Evolutionary conservation across 2,797 vertebrate genomes (phyloP).

Genomic region (Acanthurus tractus): DNA sequence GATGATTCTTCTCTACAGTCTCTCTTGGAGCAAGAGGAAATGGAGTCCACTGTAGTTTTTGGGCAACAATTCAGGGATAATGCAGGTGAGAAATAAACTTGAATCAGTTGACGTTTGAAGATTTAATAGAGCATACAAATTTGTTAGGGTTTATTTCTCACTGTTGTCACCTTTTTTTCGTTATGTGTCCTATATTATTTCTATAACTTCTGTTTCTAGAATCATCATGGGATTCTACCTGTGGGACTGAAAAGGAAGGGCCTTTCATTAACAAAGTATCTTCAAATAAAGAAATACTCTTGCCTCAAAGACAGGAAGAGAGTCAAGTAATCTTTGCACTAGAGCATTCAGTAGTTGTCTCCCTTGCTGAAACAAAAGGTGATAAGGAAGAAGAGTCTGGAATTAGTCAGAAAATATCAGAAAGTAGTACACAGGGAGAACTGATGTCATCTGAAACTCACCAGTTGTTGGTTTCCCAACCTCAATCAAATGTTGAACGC

Average conservation of each 20-base stretch:
- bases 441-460: not conserved
- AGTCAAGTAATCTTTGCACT: not conserved
- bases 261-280: not conserved
- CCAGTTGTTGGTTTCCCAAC: not conserved
- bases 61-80: constrained; percentile 42
- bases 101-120: not conserved
- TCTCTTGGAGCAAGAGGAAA: constrained; percentile 69
- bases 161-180: not conserved
- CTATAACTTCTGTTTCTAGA: constrained; percentile 18
- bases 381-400: constrained; percentile 25
- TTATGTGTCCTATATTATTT: constrained; percentile 11
- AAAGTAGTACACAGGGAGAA: not conserved
- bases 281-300: constrained; percentile 16
- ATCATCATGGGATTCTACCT: constrained; percentile 2
- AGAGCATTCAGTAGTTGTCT: constrained; percentile 27
- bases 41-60: constrained; percentile 35
- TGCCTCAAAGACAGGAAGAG: constrained; percentile 25
- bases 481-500: not conserved
- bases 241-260: constrained; percentile 26
- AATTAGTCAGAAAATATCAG: constrained; percentile 9
- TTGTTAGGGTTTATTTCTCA: not conserved
- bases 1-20: constrained; percentile 47
- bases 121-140: not conserved
- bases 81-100: constrained; percentile 52
- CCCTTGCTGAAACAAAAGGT: constrained; percentile 28